Conservation (phyloP, 2,888 invertebrate genomes). For the Euclidia mi region DNA sequence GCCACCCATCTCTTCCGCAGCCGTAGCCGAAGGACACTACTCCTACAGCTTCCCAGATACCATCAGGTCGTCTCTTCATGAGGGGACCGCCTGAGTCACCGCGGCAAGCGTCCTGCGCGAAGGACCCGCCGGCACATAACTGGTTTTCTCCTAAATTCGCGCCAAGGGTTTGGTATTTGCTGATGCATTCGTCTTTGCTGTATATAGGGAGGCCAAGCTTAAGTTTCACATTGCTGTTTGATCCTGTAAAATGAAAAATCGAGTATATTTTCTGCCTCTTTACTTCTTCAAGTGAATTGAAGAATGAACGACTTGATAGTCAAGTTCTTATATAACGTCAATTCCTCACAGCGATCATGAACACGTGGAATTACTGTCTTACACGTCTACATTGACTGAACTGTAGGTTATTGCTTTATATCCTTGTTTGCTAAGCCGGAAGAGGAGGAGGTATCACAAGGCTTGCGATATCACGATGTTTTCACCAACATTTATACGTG, state of each 20-base stretch:
- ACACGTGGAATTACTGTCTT: too few relatives aligned
- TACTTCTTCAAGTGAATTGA: too few relatives aligned
- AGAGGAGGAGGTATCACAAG: too few relatives aligned
- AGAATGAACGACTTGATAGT: too few relatives aligned
- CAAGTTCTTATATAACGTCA: too few relatives aligned
- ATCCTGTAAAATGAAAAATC: constrained; percentile 67
- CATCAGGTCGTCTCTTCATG: constrained; percentile 89
- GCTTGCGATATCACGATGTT: too few relatives aligned
- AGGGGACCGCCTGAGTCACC: constrained; percentile 95
- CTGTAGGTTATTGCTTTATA: too few relatives aligned
- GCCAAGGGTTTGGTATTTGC: constrained; percentile 83
- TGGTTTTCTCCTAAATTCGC: constrained; percentile 88
- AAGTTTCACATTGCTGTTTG: constrained; percentile 90
- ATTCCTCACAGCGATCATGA: too few relatives aligned
- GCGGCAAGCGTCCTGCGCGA: constrained; percentile 92
- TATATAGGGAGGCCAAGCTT: constrained; percentile 91
- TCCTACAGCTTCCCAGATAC: constrained; percentile 90
- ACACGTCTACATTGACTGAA: too few relatives aligned
- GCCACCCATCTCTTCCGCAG: constrained; percentile 91
- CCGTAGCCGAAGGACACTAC: constrained; percentile 92
- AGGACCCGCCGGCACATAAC: constrained; percentile 93
- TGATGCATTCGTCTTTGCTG: constrained; percentile 85
- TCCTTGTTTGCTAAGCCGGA: too few relatives aligned
- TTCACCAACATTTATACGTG: too few relatives aligned
- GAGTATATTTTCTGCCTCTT: too few relatives aligned